These are phyloP conservation scores for Melanargia galathea DNA, from an alignment of 2,888 invertebrate genomes.

Conservation along the genomic window DNA sequence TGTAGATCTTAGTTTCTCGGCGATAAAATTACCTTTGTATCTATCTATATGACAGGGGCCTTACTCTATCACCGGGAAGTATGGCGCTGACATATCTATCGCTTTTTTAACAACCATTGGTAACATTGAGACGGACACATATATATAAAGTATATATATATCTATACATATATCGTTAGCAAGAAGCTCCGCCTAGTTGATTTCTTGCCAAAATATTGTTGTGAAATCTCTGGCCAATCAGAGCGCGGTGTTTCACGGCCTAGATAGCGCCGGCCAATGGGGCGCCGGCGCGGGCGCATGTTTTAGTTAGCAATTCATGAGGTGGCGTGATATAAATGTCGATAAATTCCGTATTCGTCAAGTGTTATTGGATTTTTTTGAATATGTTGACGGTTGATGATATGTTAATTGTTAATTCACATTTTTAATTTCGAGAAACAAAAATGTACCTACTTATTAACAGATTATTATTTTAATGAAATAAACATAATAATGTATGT, in stretches of 20 bases:
- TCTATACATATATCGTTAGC: too few species aligned
- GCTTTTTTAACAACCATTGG: constrained; percentile 29
- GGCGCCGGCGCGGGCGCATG: constrained; percentile 67
- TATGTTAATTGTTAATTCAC: background rate
- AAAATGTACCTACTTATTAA: too few species aligned
- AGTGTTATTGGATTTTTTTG: background rate
- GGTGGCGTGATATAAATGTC: constrained; percentile 55
- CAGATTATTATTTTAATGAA: too few species aligned
- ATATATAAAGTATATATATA: too few species aligned
- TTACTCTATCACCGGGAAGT: background rate
- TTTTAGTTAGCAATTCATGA: constrained; percentile 70
- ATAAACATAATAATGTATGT: too few species aligned
- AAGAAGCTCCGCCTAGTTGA: constrained; percentile 67
- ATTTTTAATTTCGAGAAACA: background rate
- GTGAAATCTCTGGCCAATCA: constrained; percentile 56
- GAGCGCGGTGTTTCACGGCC: constrained; percentile 48
- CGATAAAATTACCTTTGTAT: background rate
- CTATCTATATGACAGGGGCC: background rate
- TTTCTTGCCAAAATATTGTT: constrained; percentile 69
- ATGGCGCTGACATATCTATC: constrained; percentile 25
- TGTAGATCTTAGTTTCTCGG: background rate
- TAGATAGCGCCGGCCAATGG: constrained; percentile 58
- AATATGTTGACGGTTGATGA: background rate
- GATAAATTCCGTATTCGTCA: constrained; percentile 52
- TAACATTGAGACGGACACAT: constrained; percentile 30